Conservation (phyloP, 2,888 invertebrate genomes). For the Allophyes oxyacanthae region DNA sequence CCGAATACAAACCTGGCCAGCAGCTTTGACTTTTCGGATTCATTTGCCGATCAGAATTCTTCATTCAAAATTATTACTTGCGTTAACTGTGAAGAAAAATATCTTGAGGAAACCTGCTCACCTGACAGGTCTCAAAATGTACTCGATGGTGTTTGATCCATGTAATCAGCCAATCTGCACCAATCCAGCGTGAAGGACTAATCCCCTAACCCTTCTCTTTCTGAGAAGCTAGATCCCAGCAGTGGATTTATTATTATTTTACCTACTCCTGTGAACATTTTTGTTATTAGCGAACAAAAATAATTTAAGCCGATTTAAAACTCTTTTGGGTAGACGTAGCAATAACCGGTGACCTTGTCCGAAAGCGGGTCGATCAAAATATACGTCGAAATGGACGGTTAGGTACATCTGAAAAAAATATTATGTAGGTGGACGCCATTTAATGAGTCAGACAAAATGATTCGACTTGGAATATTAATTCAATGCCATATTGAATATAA, state of each 20-base stretch:
- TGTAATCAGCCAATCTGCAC: too few relatives aligned
- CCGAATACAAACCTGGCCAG: too few relatives aligned
- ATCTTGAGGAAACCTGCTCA: too few relatives aligned
- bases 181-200: too few relatives aligned
- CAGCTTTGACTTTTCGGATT: too few relatives aligned
- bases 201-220: too few relatives aligned
- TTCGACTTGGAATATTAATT: slow-evolving; percentile 44
- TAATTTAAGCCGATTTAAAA: slow-evolving; percentile 24
- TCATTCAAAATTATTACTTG: too few relatives aligned
- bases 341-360: slow-evolving; percentile 27
- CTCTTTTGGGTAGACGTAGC: slow-evolving; percentile 2
- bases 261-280: slow-evolving; percentile 4
- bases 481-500: slow-evolving; percentile 55
- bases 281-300: slow-evolving; percentile 10
- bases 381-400: slow-evolving; percentile 2
- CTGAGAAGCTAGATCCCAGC: too few relatives aligned
- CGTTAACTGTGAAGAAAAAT: too few relatives aligned
- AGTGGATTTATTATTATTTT: not conserved
- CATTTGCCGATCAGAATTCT: too few relatives aligned
- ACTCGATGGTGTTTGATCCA: too few relatives aligned
- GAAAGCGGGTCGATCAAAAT: slow-evolving; percentile 20
- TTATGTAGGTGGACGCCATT: slow-evolving; percentile 40
- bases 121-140: too few relatives aligned
- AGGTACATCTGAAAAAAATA: slow-evolving; percentile 30
- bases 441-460: slow-evolving; percentile 44